Percentiles rank a stretch among this genome's conserved stretches.
Evolutionary conservation across 2,113 vertebrate species (phyloP).

Genomic region (Gopherus flavomarginatus): DNA sequence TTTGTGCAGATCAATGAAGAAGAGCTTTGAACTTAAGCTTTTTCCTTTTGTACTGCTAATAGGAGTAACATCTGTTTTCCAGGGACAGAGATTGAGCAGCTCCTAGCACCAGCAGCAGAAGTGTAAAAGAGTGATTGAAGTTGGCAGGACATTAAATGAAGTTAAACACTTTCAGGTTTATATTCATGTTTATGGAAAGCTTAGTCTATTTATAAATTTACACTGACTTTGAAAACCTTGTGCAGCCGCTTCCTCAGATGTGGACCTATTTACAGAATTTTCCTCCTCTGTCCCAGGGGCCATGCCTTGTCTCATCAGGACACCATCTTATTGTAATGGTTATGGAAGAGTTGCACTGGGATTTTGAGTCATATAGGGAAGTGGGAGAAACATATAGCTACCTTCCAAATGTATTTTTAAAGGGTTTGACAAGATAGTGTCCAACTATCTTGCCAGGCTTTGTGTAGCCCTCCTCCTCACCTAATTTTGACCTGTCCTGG

Average conservation of each 20-base stretch:
- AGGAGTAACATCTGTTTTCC: neutral
- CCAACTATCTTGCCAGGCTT: neutral
- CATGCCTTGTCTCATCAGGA: constrained; percentile 28
- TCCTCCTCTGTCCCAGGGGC: neutral
- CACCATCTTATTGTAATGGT: neutral
- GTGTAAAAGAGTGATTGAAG: neutral
- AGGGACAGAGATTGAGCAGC: neutral
- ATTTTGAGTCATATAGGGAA: neutral
- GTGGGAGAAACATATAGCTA: neutral
- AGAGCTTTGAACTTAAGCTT: constrained; percentile 14
- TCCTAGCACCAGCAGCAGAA: neutral
- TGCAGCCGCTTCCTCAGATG: neutral
- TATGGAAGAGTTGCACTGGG: neutral
- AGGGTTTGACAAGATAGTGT: neutral
- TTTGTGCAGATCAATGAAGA: constrained; percentile 26
- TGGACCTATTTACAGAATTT: neutral
- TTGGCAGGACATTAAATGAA: constrained; percentile 55
- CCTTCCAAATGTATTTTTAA: neutral
- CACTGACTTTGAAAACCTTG: constrained; percentile 4
- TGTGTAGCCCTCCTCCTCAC: too few relatives aligned
- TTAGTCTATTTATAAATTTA: constrained; percentile 39
- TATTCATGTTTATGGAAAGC: constrained; percentile 39
- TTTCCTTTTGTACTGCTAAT: constrained; percentile 23
- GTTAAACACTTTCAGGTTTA: constrained; percentile 1
- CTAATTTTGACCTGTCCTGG: constrained; percentile 16